Conservation (phyloP, 2,113 vertebrate species). For the Sciurus niger region DNA sequence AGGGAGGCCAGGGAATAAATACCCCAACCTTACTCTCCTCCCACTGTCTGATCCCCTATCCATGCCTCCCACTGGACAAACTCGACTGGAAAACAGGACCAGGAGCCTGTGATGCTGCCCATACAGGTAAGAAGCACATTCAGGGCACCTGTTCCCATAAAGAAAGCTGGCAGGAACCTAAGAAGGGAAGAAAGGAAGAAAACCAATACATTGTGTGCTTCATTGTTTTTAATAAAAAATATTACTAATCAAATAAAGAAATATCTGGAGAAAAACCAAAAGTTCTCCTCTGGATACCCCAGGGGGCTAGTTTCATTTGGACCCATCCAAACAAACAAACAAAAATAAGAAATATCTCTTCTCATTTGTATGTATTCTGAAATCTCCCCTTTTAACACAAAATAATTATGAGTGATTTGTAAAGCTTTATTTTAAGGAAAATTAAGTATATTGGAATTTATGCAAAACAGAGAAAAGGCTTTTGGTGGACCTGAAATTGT, state of each 20-base stretch:
- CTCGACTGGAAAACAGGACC: neutral
- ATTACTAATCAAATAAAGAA: constrained; percentile 30
- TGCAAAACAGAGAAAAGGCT: constrained; percentile 22
- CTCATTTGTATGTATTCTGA: neutral
- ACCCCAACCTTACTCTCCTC: neutral
- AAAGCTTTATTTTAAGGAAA: neutral
- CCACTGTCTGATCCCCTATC: neutral
- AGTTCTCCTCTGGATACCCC: neutral
- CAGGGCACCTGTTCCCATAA: neutral
- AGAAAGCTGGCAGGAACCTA: neutral
- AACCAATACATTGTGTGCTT: neutral
- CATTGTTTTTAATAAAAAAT: constrained; percentile 1
- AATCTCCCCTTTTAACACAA: constrained; percentile 6
- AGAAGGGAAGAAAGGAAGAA: neutral
- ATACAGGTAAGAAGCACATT: too few relatives aligned
- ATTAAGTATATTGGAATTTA: neutral
- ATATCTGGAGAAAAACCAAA: neutral
- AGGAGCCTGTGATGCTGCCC: too few relatives aligned
- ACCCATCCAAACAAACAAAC: neutral
- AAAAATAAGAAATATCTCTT: neutral
- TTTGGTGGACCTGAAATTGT: neutral
- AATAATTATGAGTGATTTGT: neutral
- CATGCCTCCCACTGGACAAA: neutral
- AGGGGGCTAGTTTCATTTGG: neutral
- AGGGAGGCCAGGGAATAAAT: neutral